Evolutionary conservation across 2,888 invertebrate genomes (phyloP), one percentile per base, ranked within the genome.

Genomic region (Leptopilina syphax): DNA sequence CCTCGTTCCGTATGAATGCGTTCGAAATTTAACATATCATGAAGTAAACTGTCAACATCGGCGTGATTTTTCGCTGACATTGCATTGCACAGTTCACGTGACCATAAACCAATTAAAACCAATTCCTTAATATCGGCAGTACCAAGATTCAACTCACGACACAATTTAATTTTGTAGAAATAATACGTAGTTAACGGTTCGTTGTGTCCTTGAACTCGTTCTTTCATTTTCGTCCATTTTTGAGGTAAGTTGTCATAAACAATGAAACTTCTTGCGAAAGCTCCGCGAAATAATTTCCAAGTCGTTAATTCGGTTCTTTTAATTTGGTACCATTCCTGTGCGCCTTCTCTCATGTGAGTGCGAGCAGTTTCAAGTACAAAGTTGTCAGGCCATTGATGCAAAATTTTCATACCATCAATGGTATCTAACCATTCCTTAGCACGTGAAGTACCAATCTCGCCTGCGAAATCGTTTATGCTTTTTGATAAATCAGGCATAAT

Each of bases 331-430:
- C 80, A 80, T 24, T 80, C 80, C 2, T 47, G 50, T 1, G 80
- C 80, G 4, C 80, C 80, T 12, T 76, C 80, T 13, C 34, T 66
- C 44, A 80, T 54, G 18, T 80, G 78, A 47, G 65, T 76, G 10
- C 77, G 65, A n/a, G 60, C 60, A n/a, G 13, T 18, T 60, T 60
- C 60, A 7, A 60, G 60, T 1, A 18, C 60, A 60, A 60, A 60
- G 18, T 60, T 60, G n/a, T 60, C n/a, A 3, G 60, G 60, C 13
- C 60, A 60, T 6, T 18, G 13, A 60, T 60, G 60, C 7, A 13
- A 4, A 7, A 60, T 13, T n/a, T n/a, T n/a, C n/a, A 60, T 60
- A 4, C 60, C n/a, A 13, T 60, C n/a, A 13, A 60, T n/a, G 18
- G n/a, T n/a, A n/a, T 60, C n/a, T 7, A 60, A 7, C 60, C 60